Evolutionary conservation across 2,113 vertebrate species (phyloP), one percentile per base, ranked within the genome.

Genomic region (Syrrhaptes paradoxus): DNA sequence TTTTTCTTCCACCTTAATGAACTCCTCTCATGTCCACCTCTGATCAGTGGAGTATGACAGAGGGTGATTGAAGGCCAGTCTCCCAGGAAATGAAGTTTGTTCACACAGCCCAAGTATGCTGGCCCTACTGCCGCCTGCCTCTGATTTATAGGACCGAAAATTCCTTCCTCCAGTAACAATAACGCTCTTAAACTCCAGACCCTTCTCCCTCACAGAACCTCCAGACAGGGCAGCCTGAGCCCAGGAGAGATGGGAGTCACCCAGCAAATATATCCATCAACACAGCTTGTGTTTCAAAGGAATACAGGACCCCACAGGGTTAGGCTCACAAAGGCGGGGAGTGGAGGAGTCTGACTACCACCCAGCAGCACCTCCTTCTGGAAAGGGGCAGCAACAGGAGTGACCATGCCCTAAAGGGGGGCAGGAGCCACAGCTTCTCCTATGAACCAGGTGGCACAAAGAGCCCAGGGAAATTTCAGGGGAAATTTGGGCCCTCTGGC

Each of bases 1-100:
- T 97, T 97, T 96, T 96, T 96, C 97, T 97, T 98, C 97, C 96
- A 96, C 97, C 96, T 97, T 98, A 98, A 98, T 98, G 97, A 98
- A 98, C 97, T 98, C 93, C 97, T 97, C 97, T 97, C 97, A 98
- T 98, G 97, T 98, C 97, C 98, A 98, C 98, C 97, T 98, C 97
- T 98, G 97, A 98, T 98, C 97, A 98, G 82, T 97, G 97, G 95
- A 97, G 97, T 97, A 96, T 97, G 97, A 98, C 97, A 96, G 96
- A 97, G 96, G 96, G 96, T 98, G 97, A 98, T 98, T 98, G 97
- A 98, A 97, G 96, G 96, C 96, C 97, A 97, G 94, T 97, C 98
- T 98, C 97, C 97, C 97, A 97, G 97, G 97, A 98, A 98, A 98
- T 98, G 97, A 98, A 97, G 97, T 97, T 97, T 96, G 97, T 97